phyloP scores from a whole-genome alignment of 2,888 invertebrate species.

The Allolobophora icterica region DNA sequence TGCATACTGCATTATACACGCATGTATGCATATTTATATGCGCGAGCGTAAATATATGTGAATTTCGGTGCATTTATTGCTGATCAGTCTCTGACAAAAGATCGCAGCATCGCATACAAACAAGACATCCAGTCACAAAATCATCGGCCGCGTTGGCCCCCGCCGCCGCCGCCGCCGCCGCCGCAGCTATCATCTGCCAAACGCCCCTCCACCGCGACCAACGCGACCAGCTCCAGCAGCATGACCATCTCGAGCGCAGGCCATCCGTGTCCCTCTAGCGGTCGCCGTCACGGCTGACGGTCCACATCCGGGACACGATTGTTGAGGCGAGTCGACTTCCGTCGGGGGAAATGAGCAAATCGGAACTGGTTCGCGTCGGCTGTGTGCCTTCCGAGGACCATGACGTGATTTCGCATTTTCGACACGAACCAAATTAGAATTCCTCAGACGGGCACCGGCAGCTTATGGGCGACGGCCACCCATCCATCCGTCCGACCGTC shows the following conservation, averaged over 20 bases:
- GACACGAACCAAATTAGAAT: constrained; percentile 19
- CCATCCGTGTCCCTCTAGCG: background rate
- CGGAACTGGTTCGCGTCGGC: constrained; percentile 24
- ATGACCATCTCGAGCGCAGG: background rate
- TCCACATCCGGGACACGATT: constrained; percentile 27
- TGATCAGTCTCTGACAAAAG: background rate
- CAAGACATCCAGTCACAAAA: background rate
- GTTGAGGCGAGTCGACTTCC: constrained; percentile 27
- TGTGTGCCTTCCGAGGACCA: background rate
- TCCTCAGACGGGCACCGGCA: background rate
- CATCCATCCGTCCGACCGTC: background rate
- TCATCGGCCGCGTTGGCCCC: too few species aligned
- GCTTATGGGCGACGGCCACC: background rate
- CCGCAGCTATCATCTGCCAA: background rate
- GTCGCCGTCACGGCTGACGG: background rate
- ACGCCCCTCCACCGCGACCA: background rate
- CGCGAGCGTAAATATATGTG: background rate
- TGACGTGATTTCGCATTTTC: constrained; percentile 26
- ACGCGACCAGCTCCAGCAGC: background rate
- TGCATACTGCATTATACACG: background rate
- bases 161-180: too few species aligned
- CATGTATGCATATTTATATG: background rate
- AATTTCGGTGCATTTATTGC: background rate
- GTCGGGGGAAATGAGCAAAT: constrained; percentile 31
- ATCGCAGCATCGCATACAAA: background rate